Base-by-base conservation (phyloP, 2,888 invertebrate species). In the Andrena haemorrhoa region DNA sequence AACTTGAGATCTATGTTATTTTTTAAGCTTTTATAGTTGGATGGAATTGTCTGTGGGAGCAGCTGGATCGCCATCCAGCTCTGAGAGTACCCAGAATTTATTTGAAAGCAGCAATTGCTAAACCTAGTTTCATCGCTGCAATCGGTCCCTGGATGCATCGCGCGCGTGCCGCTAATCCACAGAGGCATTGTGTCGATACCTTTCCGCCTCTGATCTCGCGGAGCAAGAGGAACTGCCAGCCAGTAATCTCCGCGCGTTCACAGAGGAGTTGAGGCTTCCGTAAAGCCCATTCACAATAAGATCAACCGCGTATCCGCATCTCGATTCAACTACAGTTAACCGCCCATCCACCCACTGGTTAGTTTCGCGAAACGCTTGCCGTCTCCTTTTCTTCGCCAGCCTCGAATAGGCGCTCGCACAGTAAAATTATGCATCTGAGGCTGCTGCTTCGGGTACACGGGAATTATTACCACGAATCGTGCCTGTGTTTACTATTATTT, bases 181-280 rank as follows among this genome's bases (percentile, higher is more conserved):
- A 53, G 73, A 56, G 53, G 66, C 61, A 61, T 78, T 61, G 58
- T 77, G 80, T 71, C 85, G 73, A 85, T 81, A 79, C 78, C 75
- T 76, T 75, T 75, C 75, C 80, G 78, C 80, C 79, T 80, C 70
- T 75, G 82, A 84, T 80, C 75, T 69, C 80, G 73, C 79, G 70
- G 58, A 58, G 79, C 79, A 69, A 78, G 70, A 74, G 76, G 68
- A 85, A 86, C 84, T 84, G 86, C 79, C 84, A 81, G 75, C 77
- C 70, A 63, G 84, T 85, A 84, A 86, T 87, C 86, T 84, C 82
- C 70, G 69, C 72, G 64, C 75, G 74, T 83, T 80, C 82, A 74
- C 56, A 68, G 63, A 73, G 74, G 61, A 60, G 61, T 76, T 64
- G 49, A 68, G 74, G 83, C 73, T 76, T 69, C 74, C 49, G 63